These are phyloP conservation scores for Bettongia penicillata DNA, from an alignment of 2,113 vertebrate species.

Conservation along the genomic window DNA sequence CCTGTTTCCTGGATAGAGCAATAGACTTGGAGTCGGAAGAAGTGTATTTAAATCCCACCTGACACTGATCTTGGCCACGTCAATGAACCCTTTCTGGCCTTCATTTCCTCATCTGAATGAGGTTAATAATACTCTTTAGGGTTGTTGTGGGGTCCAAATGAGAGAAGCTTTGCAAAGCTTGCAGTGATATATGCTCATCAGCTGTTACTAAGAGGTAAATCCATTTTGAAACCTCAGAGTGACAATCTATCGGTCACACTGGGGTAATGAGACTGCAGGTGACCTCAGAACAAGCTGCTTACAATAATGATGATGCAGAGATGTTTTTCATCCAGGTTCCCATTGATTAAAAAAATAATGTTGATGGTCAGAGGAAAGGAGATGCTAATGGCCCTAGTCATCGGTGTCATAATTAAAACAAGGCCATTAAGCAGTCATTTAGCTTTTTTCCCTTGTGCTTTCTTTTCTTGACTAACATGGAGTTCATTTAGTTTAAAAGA, in stretches of 20 bases:
- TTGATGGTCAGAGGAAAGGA: conserved; percentile 16
- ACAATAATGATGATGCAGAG: neutral
- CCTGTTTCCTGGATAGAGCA: neutral
- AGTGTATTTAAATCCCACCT: neutral
- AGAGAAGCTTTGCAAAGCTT: neutral
- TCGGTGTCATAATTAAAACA: neutral
- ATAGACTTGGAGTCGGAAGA: neutral
- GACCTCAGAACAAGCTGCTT: neutral
- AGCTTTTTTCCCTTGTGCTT: neutral
- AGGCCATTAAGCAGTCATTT: neutral
- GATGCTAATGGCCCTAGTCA: neutral
- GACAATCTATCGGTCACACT: neutral
- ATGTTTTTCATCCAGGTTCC: neutral
- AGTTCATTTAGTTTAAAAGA: conserved; percentile 22
- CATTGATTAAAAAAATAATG: neutral
- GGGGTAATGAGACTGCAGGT: conserved; percentile 1
- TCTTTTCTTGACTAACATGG: conserved; percentile 19
- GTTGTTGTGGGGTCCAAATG: neutral
- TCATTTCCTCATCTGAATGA: neutral
- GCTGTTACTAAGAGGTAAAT: neutral
- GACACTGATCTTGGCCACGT: neutral
- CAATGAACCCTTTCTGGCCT: neutral
- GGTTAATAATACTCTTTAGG: neutral
- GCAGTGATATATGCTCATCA: neutral
- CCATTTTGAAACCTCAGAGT: neutral